Base-by-base conservation (phyloP, 2,113 vertebrate species). In the Chrysemys picta region DNA sequence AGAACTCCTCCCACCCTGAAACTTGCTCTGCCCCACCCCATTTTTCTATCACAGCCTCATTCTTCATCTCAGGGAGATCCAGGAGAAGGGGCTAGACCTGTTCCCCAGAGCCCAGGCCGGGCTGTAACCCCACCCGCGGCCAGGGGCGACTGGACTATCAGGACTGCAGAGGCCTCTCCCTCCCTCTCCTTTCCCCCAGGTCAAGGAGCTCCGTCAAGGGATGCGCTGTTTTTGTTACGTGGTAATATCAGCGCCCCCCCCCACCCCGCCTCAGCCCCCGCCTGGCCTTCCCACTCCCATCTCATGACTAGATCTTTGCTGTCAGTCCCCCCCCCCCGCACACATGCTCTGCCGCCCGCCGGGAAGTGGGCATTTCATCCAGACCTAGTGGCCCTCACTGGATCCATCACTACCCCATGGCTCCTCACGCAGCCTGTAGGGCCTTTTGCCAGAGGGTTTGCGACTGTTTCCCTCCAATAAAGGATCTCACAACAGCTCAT, bases 1-100 rank as follows among this genome's bases (percentile, higher is more conserved):
- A 72, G n/a, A 72, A 22, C 19, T 21, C n/a, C 65, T 9, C n/a
- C n/a, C 65, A 22, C 91, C 84, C 84, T 0, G 2, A 75, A 75
- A 94, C 88, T 62, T 27, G 81, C 80, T 29, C 7, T 47, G 93
- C 94, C 80, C 87, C 93, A 88, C 91, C 95, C 54, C 95, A 85
- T 91, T 94, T 94, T 93, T 94, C 2, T 76, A 13, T 90, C 94
- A 90, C 95, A 24, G 94, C 96, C 90, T 81, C 1, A 0, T 22
- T 57, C 87, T 89, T 31, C 91, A 25, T 93, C 62, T 29, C 5
- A 1, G 84, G 65, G 69, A 79, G 54, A 4, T 1, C 38, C 5
- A 72, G 24, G 80, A 45, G 62, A 7, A 78, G 75, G 78, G 82
- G 76, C 49, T 45, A 49, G 54, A n/a, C 0, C 16, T 0, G 0